Evolutionary conservation across 2,888 invertebrate genomes (phyloP).

Genomic region (Ichneumon xanthorius): DNA sequence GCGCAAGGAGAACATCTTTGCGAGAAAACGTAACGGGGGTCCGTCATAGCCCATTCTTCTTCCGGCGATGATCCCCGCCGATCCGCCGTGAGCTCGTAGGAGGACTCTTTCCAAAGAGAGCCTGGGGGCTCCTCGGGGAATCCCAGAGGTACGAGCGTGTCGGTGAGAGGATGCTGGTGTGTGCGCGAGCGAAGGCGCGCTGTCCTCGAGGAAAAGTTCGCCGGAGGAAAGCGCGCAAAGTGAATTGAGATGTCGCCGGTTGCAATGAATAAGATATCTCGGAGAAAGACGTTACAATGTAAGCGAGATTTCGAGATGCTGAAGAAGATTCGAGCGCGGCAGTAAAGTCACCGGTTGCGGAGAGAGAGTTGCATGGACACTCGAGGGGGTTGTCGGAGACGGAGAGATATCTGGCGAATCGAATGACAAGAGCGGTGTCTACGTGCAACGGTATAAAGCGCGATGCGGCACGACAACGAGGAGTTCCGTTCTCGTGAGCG

Average conservation of each 20-base stretch:
- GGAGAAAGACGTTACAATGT: conserved; percentile 42
- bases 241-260: conserved; percentile 40
- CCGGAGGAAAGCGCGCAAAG: conserved; percentile 1
- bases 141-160: too few species aligned
- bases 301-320: conserved; percentile 29
- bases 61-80: too few species aligned
- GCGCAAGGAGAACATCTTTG: too few species aligned
- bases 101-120: too few species aligned
- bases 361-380: background rate
- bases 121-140: too few species aligned
- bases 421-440: conserved; percentile 73
- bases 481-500: conserved; percentile 72
- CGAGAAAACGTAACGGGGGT: too few species aligned
- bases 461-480: conserved; percentile 65
- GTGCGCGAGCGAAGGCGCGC: background rate
- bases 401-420: conserved; percentile 50
- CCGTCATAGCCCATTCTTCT: too few species aligned
- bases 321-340: conserved; percentile 24
- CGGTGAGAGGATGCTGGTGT: too few species aligned
- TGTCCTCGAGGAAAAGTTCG: conserved; percentile 6
- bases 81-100: too few species aligned
- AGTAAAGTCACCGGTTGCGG: conserved; percentile 26
- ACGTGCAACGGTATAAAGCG: conserved; percentile 68
- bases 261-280: conserved; percentile 47
- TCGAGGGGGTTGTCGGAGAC: conserved; percentile 31